These are phyloP conservation scores for Gallinago jamesoni DNA, from an alignment of 2,113 vertebrate species.

Conservation along the genomic window DNA sequence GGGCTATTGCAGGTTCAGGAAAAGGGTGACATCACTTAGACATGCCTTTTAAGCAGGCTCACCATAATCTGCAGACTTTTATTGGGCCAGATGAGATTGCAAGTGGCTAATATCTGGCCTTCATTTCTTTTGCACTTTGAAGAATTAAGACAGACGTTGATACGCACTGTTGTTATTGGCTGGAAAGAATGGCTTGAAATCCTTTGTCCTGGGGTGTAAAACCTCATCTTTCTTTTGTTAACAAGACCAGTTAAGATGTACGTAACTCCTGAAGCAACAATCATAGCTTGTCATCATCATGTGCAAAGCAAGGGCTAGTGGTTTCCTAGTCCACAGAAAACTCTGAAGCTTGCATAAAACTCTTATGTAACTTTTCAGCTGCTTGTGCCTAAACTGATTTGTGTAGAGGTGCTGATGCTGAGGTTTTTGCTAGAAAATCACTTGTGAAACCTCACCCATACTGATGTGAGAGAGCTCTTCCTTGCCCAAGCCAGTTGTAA, in stretches of 20 bases:
- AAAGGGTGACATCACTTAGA: conserved; percentile 47
- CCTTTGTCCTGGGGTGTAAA: neutral
- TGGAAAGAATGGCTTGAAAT: conserved; percentile 6
- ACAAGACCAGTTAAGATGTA: neutral
- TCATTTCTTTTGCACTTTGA: conserved; percentile 3
- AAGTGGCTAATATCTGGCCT: conserved; percentile 2
- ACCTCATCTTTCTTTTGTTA: neutral
- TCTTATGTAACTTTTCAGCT: neutral
- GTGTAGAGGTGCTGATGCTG: neutral
- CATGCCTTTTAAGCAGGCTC: neutral
- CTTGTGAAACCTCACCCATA: neutral
- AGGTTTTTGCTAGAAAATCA: neutral
- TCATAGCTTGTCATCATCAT: neutral
- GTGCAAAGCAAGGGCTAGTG: neutral
- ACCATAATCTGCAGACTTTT: conserved; percentile 19
- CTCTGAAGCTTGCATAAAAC: neutral
- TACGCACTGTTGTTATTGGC: neutral
- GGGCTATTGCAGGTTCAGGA: neutral
- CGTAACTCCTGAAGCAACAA: neutral
- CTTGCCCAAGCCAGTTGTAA: neutral
- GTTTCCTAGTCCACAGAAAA: neutral
- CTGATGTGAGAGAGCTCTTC: neutral
- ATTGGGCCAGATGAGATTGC: conserved; percentile 41
- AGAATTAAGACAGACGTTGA: conserved; percentile 1
- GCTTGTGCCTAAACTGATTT: neutral